These are phyloP conservation scores for Drosophila leonis DNA, from an alignment of 2,888 invertebrate species.

Conservation along the genomic window DNA sequence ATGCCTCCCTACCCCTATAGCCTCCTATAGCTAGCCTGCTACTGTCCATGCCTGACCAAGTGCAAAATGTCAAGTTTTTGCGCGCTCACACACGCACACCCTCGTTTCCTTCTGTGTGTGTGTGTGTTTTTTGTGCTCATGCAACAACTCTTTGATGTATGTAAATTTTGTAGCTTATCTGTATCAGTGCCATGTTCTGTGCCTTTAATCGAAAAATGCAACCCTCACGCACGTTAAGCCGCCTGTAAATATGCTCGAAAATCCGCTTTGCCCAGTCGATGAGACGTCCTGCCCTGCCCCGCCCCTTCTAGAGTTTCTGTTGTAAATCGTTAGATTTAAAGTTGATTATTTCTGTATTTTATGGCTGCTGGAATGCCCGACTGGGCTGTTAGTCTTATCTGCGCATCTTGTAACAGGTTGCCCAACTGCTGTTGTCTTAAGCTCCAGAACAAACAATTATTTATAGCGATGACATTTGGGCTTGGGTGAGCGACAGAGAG, in stretches of 20 bases:
- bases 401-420: constrained; percentile 60
- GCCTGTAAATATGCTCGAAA: constrained; percentile 56
- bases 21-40: constrained; percentile 22
- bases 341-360: constrained; percentile 62
- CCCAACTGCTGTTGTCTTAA: constrained; percentile 42
- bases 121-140: constrained; percentile 23
- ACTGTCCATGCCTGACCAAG: constrained; percentile 74
- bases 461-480: background rate
- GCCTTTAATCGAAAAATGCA: constrained; percentile 71
- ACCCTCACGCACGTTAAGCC: constrained; percentile 62
- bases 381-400: constrained; percentile 35
- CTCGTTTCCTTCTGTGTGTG: constrained; percentile 11
- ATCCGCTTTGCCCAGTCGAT: constrained; percentile 46
- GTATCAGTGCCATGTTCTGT: constrained; percentile 50
- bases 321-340: constrained; percentile 67
- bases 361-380: constrained; percentile 29
- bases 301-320: constrained; percentile 15
- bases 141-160: constrained; percentile 66
- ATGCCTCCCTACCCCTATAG: constrained; percentile 3
- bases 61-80: constrained; percentile 77
- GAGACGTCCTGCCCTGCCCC: background rate
- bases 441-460: constrained; percentile 45
- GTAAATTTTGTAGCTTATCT: constrained; percentile 75
- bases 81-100: constrained; percentile 6
- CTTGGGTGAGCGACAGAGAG: background rate